A percentile compares a stretch with the other conserved stretches of the same genome.
Conservation (phyloP, 2,888 invertebrate species). For the Drosophila cognata region DNA sequence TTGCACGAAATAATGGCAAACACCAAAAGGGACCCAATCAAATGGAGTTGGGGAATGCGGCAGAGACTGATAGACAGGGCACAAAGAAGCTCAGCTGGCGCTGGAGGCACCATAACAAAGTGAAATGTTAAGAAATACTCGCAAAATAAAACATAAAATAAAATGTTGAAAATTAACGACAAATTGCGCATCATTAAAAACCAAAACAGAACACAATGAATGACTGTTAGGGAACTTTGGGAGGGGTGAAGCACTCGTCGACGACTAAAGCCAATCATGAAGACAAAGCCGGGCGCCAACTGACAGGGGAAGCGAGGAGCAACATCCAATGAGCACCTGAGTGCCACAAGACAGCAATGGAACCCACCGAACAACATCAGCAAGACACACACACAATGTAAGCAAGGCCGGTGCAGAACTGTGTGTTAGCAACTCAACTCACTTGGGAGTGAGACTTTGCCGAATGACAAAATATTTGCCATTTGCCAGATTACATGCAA, state of each 20-base stretch:
- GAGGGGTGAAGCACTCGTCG: background rate
- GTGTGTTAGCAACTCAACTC: constrained; percentile 28
- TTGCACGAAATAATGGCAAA: constrained; percentile 49
- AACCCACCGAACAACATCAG: constrained; percentile 29
- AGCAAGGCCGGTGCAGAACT: background rate
- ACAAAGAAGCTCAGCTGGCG: constrained; percentile 45
- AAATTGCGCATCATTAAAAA: constrained; percentile 80
- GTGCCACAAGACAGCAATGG: constrained; percentile 55
- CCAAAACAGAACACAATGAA: constrained; percentile 23
- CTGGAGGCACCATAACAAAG: constrained; percentile 18
- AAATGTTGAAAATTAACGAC: constrained; percentile 78
- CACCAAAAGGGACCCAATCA: constrained; percentile 34
- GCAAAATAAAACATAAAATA: constrained; percentile 65
- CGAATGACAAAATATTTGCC: constrained; percentile 53
- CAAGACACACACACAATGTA: constrained; percentile 12
- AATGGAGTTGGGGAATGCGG: background rate
- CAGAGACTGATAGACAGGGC: background rate
- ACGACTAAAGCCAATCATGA: constrained; percentile 63
- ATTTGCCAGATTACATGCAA: constrained; percentile 39
- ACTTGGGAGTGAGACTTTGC: constrained; percentile 14
- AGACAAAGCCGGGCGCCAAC: constrained; percentile 43
- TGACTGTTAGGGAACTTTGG: background rate
- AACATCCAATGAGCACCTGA: constrained; percentile 55
- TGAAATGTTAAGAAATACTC: constrained; percentile 46
- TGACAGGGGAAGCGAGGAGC: constrained; percentile 14